These are phyloP conservation scores for Taenaris catops DNA, from an alignment of 2,888 invertebrate species.

Conservation along the genomic window DNA sequence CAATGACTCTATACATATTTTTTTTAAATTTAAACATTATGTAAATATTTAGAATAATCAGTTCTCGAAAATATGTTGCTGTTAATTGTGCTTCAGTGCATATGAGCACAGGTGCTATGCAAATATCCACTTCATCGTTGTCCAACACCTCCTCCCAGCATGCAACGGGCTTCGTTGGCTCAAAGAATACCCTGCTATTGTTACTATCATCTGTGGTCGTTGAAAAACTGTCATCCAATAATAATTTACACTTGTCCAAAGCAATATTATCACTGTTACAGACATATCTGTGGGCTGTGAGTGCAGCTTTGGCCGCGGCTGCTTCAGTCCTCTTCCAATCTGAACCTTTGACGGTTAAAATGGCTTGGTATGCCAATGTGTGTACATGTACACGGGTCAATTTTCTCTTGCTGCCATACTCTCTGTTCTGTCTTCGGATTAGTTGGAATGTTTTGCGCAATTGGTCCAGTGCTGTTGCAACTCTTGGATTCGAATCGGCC, in stretches of 20 bases:
- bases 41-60: too few species aligned
- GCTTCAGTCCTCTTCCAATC: constrained; percentile 88
- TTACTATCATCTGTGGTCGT: constrained; percentile 80
- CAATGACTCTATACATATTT: too few species aligned
- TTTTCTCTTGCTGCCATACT: constrained; percentile 67
- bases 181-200: constrained; percentile 81
- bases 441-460: constrained; percentile 85
- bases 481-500: constrained; percentile 88
- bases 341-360: constrained; percentile 84
- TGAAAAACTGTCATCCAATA: constrained; percentile 91
- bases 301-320: constrained; percentile 90
- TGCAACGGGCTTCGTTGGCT: constrained; percentile 86
- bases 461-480: constrained; percentile 89
- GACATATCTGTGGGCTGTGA: constrained; percentile 91
- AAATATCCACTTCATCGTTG: constrained; percentile 81
- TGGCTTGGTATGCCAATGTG: constrained; percentile 92
- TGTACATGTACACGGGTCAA: constrained; percentile 91
- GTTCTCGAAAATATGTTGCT: too few species aligned
- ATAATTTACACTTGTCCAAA: constrained; percentile 70
- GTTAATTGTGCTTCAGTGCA: constrained; percentile 90
- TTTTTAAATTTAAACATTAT: too few species aligned
- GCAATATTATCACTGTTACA: constrained; percentile 83
- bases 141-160: constrained; percentile 87
- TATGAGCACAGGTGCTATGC: constrained; percentile 91
- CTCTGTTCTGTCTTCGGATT: constrained; percentile 61